These are phyloP conservation scores for Paragorgia papillata DNA, from an alignment of 92 coral and sea anemone species.

Conservation along the genomic window DNA sequence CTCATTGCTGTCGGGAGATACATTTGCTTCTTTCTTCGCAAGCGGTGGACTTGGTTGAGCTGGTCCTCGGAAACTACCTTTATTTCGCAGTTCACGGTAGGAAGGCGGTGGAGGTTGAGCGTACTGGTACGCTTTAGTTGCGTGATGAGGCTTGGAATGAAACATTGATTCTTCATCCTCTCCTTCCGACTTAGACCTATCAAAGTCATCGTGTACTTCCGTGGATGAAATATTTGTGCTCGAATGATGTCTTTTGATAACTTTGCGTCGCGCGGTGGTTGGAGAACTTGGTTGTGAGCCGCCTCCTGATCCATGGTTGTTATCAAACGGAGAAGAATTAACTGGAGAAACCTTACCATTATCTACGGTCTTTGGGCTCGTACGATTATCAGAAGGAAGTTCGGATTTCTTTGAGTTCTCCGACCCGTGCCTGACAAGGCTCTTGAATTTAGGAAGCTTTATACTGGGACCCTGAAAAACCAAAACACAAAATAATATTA, in stretches of 20 bases:
- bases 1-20: conserved; percentile 48
- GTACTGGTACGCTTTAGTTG: conserved; percentile 87
- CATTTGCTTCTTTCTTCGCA: conserved; percentile 18
- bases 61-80: conserved; percentile 57
- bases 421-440: conserved; percentile 16
- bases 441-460: conserved; percentile 32
- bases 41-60: conserved; percentile 48
- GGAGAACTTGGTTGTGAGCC: conserved; percentile 32
- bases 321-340: neutral
- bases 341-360: conserved; percentile 26
- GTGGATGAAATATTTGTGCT: conserved; percentile 17
- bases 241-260: conserved; percentile 42
- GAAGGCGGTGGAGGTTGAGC: conserved; percentile 99
- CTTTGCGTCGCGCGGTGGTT: conserved; percentile 27
- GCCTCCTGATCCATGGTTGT: neutral
- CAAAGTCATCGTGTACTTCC: conserved; percentile 25
- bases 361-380: neutral
- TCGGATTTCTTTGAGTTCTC: conserved; percentile 28
- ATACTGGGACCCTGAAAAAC: conserved; percentile 29
- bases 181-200: conserved; percentile 40
- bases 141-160: conserved; percentile 30
- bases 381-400: neutral
- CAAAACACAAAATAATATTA: no score
- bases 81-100: conserved; percentile 68
- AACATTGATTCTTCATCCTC: conserved; percentile 20